Base-by-base conservation (phyloP, 2,113 vertebrate species). In the Neotoma lepida region DNA sequence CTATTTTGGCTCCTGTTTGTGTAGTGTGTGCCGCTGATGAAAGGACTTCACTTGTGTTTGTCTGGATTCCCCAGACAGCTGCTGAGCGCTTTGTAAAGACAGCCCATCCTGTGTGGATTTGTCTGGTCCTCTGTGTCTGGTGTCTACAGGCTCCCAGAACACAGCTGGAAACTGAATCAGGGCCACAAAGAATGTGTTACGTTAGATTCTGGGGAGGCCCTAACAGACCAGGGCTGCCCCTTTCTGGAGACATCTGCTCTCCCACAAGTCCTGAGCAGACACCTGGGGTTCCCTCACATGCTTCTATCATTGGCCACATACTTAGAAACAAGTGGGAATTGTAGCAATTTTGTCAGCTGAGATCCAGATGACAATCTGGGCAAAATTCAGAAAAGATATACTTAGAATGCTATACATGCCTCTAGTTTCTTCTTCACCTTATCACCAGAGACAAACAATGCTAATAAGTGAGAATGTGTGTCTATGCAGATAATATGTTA, bases 301-400 rank as follows among this genome's bases (percentile, higher is more conserved):
- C 20, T 94, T 15, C 92, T 90, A 8, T 82, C n/a, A 22, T 51
- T 74, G 73, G 9, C 86, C 61, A 84, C 95, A 88, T 63, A 84
- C 49, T 58, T 35, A 76, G 35, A 51, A 93, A 66, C 39, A 89
- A 85, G 66, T 78, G 63, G 15, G 56, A 77, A 88, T 73, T 66
- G 39, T 4, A 78, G 63, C 71, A 41, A 0, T 58, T 74, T 9
- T 71, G 58, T 87, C 90, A 12, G 28, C 49, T 51, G 71, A 51
- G 56, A 58, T 81, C 81, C 81, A 44, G 13, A 3, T 56, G 77
- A 64, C 26, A 88, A 39, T 44, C 44, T 46, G 35, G 64, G n/a
- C 73, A 89, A 82, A 13, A 80, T 73, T 85, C 78, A 86, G 63
- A 86, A n/a, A 14, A 86, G 56, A 92, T 78, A 56, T 18, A 61